A percentile compares a stretch with the other conserved stretches of the same genome.
Conservation (phyloP, 2,888 invertebrate species). For the Apoda limacodes region DNA sequence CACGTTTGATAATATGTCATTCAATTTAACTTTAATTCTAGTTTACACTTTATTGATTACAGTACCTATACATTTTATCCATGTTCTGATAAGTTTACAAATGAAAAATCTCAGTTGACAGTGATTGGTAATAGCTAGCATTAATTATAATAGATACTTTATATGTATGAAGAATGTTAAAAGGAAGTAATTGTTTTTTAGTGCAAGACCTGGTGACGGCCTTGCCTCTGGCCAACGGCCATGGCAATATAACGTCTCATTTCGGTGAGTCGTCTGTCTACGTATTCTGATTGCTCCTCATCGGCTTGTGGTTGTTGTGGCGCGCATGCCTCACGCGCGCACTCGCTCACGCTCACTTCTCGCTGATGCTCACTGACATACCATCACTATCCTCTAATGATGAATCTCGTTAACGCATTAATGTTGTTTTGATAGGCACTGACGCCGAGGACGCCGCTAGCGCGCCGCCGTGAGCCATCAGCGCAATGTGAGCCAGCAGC, state of each 20-base stretch:
- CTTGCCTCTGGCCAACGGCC: conserved; percentile 69
- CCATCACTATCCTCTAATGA: conserved; percentile 10
- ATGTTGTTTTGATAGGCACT: not conserved
- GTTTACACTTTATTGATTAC: too few species aligned
- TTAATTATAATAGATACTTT: too few species aligned
- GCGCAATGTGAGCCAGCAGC: conserved; percentile 34
- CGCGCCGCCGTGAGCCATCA: conserved; percentile 21
- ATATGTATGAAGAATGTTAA: conserved; percentile 49
- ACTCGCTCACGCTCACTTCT: conserved; percentile 36
- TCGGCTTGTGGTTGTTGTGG: conserved; percentile 63
- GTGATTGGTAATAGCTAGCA: too few species aligned
- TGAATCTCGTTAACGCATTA: conserved; percentile 3
- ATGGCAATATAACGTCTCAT: conserved; percentile 67
- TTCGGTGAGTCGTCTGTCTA: conserved; percentile 67
- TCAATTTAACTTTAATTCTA: too few species aligned
- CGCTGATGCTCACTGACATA: conserved; percentile 30
- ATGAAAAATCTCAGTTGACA: too few species aligned
- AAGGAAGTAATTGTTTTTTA: conserved; percentile 67
- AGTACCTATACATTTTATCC: too few species aligned
- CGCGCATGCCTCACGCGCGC: conserved; percentile 54
- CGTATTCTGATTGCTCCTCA: conserved; percentile 49
- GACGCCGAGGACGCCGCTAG: not conserved
- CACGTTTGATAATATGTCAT: too few species aligned
- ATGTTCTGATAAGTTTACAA: too few species aligned
- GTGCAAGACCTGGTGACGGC: conserved; percentile 71